These are phyloP conservation scores for Cheumatopsyche charites DNA, from an alignment of 1,140 invertebrate genomes.

Conservation along the genomic window DNA sequence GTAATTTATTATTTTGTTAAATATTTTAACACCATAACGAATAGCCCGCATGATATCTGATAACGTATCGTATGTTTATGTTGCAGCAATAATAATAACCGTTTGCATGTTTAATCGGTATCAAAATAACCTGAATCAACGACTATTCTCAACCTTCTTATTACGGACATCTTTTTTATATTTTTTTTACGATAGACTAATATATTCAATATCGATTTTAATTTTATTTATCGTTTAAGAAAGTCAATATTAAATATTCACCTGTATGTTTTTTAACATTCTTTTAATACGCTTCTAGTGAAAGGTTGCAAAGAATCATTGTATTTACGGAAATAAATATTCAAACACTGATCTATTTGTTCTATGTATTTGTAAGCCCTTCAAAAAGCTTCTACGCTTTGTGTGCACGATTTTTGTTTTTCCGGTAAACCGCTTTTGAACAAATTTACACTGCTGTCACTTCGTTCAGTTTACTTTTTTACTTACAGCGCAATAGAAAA, in stretches of 20 bases:
- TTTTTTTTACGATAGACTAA: too few relatives aligned
- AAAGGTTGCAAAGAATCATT: neutral
- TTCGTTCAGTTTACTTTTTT: slow-evolving; percentile 6
- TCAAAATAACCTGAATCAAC: slow-evolving; percentile 7
- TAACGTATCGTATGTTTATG: slow-evolving; percentile 41
- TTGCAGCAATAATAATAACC: slow-evolving; percentile 40
- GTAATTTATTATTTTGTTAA: slow-evolving; percentile 31
- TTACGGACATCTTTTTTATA: too few relatives aligned
- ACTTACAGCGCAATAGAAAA: slow-evolving; percentile 12
- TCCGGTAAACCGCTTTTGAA: slow-evolving; percentile 16
- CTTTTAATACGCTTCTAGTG: neutral
- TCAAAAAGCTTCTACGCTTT: slow-evolving; percentile 22
- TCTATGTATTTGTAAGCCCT: neutral
- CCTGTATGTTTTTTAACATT: neutral
- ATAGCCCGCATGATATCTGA: slow-evolving; percentile 30
- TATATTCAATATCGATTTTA: too few relatives aligned
- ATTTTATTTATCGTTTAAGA: too few relatives aligned
- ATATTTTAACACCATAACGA: slow-evolving; percentile 36
- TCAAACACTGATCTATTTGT: slow-evolving; percentile 8
- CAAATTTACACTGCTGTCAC: slow-evolving; percentile 21
- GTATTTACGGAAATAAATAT: neutral
- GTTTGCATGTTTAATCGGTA: slow-evolving; percentile 39
- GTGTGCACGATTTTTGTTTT: slow-evolving; percentile 9
- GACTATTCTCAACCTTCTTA: neutral
- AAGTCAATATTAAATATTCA: neutral